Percentiles rank a stretch among this genome's conserved stretches.
phyloP scores from a whole-genome alignment of 2,888 invertebrate species.

The Meteorus cinctellus region DNA sequence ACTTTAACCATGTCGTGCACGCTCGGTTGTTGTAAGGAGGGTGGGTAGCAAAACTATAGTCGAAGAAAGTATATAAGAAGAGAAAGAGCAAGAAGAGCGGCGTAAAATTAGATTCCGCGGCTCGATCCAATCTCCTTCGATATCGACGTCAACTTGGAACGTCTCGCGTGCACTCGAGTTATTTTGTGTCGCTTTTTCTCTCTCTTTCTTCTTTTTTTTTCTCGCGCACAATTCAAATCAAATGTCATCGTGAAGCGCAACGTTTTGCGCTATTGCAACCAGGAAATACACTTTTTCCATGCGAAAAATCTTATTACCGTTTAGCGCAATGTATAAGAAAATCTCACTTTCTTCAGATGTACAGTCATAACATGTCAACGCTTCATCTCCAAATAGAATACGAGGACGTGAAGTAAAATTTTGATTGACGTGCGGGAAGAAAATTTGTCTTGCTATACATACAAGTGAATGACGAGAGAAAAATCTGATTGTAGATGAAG shows the following conservation, averaged over 20 bases:
- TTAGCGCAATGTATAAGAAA: conserved; percentile 18
- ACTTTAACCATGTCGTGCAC: conserved; percentile 21
- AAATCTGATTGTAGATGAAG: too few species aligned
- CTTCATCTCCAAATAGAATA: background rate
- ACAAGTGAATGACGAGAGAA: too few species aligned
- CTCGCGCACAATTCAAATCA: background rate
- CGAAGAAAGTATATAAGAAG: background rate
- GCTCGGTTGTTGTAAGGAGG: background rate
- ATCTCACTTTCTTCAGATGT: background rate
- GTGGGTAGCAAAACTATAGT: background rate
- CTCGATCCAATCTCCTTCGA: conserved; percentile 33
- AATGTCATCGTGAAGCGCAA: background rate
- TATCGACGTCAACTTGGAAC: conserved; percentile 30
- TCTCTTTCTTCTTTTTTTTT: background rate
- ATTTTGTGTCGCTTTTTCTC: background rate
- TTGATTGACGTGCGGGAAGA: background rate
- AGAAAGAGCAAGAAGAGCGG: conserved; percentile 16
- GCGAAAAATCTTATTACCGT: conserved; percentile 22
- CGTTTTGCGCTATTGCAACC: conserved; percentile 1
- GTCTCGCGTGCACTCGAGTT: conserved; percentile 5
- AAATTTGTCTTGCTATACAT: background rate
- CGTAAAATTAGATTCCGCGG: conserved; percentile 35
- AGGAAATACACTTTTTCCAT: conserved; percentile 18
- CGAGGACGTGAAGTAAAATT: background rate
- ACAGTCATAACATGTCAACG: background rate